Conservation (phyloP, 2,113 vertebrate species). For the Heliornis fulica region DNA sequence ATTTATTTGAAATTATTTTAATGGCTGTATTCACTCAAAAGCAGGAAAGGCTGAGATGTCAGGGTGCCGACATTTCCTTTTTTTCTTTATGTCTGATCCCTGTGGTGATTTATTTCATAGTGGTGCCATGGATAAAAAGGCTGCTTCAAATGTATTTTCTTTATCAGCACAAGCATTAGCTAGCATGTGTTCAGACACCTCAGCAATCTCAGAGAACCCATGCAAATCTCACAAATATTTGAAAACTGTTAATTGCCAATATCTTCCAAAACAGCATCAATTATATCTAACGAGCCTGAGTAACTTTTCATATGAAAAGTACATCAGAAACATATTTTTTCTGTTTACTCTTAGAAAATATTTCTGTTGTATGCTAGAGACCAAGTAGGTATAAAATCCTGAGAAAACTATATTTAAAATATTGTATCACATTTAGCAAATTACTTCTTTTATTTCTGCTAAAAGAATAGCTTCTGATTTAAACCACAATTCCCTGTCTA, state of each 20-base stretch:
- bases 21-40: not conserved
- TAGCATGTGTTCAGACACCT: not conserved
- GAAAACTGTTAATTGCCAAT: not conserved
- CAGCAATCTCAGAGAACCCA: rapidly evolving
- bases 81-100: not conserved
- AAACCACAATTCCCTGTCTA: not conserved
- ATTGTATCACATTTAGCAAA: not conserved
- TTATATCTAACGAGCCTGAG: not conserved
- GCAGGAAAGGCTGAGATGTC: not conserved
- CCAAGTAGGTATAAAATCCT: not conserved
- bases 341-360: not conserved
- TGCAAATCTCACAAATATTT: not conserved
- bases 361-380: not conserved
- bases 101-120: not conserved
- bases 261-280: not conserved
- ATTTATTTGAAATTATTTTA: not conserved
- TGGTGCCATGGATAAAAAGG: not conserved
- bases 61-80: not conserved
- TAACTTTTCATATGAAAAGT: not conserved
- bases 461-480: not conserved
- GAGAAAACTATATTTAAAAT: not conserved
- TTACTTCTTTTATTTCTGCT: not conserved
- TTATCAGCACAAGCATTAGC: not conserved
- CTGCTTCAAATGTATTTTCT: not conserved
- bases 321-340: not conserved